phyloP scores from a whole-genome alignment of 2,888 invertebrate genomes.

The Lacanobia oleracea region DNA sequence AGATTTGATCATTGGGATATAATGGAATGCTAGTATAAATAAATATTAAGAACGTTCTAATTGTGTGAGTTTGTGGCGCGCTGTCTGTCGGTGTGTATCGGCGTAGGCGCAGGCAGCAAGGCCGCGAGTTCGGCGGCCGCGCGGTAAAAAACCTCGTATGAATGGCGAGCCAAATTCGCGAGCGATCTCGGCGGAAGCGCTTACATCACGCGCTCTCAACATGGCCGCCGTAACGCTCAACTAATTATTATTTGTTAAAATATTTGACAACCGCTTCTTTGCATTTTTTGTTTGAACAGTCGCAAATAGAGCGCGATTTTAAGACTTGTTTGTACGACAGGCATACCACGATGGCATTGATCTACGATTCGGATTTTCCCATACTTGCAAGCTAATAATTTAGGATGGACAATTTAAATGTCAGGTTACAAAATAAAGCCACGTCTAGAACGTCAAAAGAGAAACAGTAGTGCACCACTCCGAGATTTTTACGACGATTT shows the following conservation, averaged over 20 bases:
- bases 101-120: constrained; percentile 84
- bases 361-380: constrained; percentile 16
- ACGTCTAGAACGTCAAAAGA: constrained; percentile 11
- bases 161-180: constrained; percentile 84
- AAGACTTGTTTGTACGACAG: constrained; percentile 20
- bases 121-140: constrained; percentile 86
- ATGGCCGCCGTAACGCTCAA: constrained; percentile 65
- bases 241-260: constrained; percentile 62
- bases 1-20: constrained; percentile 49
- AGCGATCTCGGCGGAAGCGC: constrained; percentile 79
- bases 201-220: constrained; percentile 79
- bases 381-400: neutral
- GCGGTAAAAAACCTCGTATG: constrained; percentile 84
- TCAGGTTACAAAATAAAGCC: neutral
- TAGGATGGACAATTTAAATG: neutral
- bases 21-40: constrained; percentile 60
- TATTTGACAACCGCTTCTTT: constrained; percentile 59
- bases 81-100: constrained; percentile 69
- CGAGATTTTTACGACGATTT: constrained; percentile 28
- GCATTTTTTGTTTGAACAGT: constrained; percentile 39
- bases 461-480: constrained; percentile 11
- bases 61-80: constrained; percentile 76
- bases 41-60: constrained; percentile 78
- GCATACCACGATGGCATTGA: constrained; percentile 15
- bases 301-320: constrained; percentile 47